phyloP scores from a whole-genome alignment of 2,888 invertebrate genomes.

The Diarsia dahlii region DNA sequence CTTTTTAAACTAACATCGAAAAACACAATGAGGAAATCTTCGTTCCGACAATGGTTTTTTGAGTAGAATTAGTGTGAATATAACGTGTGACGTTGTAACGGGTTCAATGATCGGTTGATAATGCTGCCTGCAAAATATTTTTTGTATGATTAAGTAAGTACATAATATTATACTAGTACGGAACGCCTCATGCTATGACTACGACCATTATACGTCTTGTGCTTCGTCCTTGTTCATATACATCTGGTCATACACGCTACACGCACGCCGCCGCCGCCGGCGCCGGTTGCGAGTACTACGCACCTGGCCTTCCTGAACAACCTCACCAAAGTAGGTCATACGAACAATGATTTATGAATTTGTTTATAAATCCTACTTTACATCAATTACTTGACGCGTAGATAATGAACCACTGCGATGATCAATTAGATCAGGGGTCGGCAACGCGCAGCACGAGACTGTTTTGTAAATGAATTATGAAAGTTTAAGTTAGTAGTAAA shows the following conservation, averaged over 20 bases:
- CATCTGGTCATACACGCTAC: too few species aligned
- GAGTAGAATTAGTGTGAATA: neutral
- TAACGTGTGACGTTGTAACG: neutral
- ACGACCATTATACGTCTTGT: too few species aligned
- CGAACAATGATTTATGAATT: neutral
- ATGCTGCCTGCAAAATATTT: neutral
- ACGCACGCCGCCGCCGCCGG: too few species aligned
- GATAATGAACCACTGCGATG: neutral
- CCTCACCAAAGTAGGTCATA: too few species aligned
- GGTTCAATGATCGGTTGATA: slow-evolving; percentile 17
- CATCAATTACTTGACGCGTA: neutral
- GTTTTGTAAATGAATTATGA: too few species aligned
- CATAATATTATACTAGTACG: too few species aligned
- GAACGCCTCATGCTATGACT: too few species aligned
- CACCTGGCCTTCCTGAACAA: too few species aligned
- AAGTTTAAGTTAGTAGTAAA: too few species aligned
- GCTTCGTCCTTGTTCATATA: too few species aligned
- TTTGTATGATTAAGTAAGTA: neutral
- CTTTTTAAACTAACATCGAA: slow-evolving; percentile 12
- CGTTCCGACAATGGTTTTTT: neutral
- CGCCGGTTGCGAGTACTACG: too few species aligned
- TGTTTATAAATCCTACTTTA: slow-evolving; percentile 16
- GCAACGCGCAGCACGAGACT: too few species aligned
- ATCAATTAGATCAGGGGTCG: neutral
- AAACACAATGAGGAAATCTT: slow-evolving; percentile 8